These are phyloP conservation scores for Acleris holmiana DNA, from an alignment of 2,888 invertebrate species.

Conservation along the genomic window DNA sequence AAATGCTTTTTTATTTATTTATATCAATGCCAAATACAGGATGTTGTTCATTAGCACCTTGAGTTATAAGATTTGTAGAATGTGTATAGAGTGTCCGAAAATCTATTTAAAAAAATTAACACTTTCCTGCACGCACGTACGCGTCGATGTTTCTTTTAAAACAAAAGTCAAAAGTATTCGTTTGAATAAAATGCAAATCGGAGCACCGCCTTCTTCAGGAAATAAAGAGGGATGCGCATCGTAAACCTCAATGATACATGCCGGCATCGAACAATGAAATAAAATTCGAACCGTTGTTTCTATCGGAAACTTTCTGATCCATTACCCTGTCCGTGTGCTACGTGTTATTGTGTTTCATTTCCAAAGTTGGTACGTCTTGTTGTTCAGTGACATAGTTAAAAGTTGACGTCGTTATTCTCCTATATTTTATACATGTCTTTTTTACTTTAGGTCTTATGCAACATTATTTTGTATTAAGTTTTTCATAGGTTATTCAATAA, in stretches of 20 bases:
- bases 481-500: too few relatives aligned
- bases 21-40: too few relatives aligned
- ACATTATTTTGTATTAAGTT: too few relatives aligned
- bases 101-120: not conserved
- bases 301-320: conserved; percentile 61
- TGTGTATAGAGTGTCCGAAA: not conserved
- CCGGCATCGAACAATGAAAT: conserved; percentile 68
- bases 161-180: conserved; percentile 50
- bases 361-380: not conserved
- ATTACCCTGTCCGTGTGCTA: conserved; percentile 47
- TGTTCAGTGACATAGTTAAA: not conserved
- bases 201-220: conserved; percentile 51
- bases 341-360: conserved; percentile 18
- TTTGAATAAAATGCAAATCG: conserved; percentile 53
- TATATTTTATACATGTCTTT: too few relatives aligned
- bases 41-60: too few relatives aligned
- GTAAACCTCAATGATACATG: conserved; percentile 75
- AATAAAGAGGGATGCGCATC: conserved; percentile 71
- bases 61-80: too few relatives aligned
- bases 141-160: conserved; percentile 30
- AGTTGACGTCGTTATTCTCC: not conserved
- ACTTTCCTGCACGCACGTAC: not conserved
- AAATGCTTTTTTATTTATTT: too few relatives aligned
- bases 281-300: conserved; percentile 61
- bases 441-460: too few relatives aligned